These are phyloP conservation scores for Dryobates pubescens DNA, from an alignment of 2,797 vertebrate species.

Conservation along the genomic window DNA sequence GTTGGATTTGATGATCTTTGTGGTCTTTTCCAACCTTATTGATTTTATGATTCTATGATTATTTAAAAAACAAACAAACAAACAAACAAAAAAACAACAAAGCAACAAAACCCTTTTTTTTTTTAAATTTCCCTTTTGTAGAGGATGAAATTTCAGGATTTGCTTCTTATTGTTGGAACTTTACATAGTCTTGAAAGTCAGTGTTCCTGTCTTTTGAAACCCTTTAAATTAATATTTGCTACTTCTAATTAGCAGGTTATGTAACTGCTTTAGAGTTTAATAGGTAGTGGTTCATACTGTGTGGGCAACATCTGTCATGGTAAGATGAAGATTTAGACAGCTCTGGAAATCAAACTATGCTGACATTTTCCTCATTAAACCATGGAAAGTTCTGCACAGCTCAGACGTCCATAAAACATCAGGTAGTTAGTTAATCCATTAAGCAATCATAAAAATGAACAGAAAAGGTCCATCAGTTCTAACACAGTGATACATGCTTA, in stretches of 20 bases:
- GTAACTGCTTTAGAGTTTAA: not conserved
- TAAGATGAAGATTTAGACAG: not conserved
- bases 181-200: not conserved
- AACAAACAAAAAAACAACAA: too few relatives aligned
- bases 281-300: not conserved
- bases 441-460: not conserved
- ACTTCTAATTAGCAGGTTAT: conserved; percentile 15
- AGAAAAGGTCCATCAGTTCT: not conserved
- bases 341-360: not conserved
- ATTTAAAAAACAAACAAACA: too few relatives aligned
- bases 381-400: not conserved
- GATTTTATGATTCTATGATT: too few relatives aligned
- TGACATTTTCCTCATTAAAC: not conserved
- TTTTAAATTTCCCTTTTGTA: not conserved
- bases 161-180: not conserved
- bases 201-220: not conserved
- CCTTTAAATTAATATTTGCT: conserved; percentile 9
- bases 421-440: not conserved
- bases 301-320: not conserved
- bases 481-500: not conserved
- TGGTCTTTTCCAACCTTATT: too few relatives aligned
- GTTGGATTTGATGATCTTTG: too few relatives aligned
- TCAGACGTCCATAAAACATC: not conserved
- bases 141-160: not conserved
- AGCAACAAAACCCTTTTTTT: not conserved